Base-by-base conservation (phyloP, 2,797 vertebrate genomes). In the Phataginus tricuspis region DNA sequence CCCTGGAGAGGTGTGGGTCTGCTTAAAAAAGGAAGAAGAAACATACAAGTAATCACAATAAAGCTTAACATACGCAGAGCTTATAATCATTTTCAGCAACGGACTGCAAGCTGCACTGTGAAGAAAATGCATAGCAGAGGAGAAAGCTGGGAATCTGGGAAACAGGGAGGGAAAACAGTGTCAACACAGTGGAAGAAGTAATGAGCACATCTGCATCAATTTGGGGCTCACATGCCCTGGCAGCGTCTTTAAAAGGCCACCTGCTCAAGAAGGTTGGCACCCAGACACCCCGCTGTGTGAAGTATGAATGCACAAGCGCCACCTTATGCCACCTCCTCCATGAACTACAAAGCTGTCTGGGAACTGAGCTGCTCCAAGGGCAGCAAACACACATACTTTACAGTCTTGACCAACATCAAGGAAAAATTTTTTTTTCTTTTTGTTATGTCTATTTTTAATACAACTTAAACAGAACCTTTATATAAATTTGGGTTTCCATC, bases 81-180 rank as follows among this genome's bases (percentile, higher is more conserved):
- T 90, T 85, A 74, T 98, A 96, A 93, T 92, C 11, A 96, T 97
- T 97, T 97, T 94, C 94, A 98, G 98, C 97, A 97, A 95, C 72
- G 15, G 96, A 98, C 96, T 95, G 96, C 97, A 98, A 98, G 96
- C 97, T 97, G 97, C 95, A 23, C 98, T 98, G 98, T 97, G 98
- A 97, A 98, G 97, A 96, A 98, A 97, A 97, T 97, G 97, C 96
- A 97, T 59, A 96, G 90, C 96, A 97, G 98, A 96, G 93, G 87
- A 97, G 80, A 97, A 96, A 98, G 97, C 96, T 97, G 91, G 97
- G 95, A 89, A 88, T 61, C 0, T 6, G 86, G 91, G 92, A 78
- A 72, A 72, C 69, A 79, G 80, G 90, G 69, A 95, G 79, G 96
- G 84, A 75, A 86, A 95, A 97, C 94, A 97, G 97, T 96, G 95